Conservation (phyloP, 2,797 vertebrate species). For the Tragopan temminckii region DNA sequence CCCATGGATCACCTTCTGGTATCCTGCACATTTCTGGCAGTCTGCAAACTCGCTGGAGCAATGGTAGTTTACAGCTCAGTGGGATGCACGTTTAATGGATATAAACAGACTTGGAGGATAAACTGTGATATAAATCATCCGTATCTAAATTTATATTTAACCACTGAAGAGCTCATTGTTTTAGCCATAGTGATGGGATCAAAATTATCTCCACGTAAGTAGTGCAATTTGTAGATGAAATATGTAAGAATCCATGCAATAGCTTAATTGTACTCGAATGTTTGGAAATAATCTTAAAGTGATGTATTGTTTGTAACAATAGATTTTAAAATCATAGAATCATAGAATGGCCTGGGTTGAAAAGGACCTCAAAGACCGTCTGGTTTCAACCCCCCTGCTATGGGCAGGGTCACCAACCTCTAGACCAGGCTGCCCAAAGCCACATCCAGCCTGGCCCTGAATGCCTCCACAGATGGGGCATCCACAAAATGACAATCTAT, state of each 20-base stretch:
- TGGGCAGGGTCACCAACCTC: too few relatives aligned
- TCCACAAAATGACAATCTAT: not conserved
- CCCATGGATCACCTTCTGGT: not conserved
- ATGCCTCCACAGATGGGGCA: too few relatives aligned
- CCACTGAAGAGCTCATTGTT: not conserved
- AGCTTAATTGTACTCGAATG: not conserved
- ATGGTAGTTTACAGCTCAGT: not conserved
- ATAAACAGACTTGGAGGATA: not conserved
- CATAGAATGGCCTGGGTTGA: too few relatives aligned
- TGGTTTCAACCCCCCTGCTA: too few relatives aligned
- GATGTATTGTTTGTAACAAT: not conserved
- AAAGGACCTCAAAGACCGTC: too few relatives aligned
- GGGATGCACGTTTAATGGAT: not conserved
- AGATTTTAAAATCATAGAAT: too few relatives aligned
- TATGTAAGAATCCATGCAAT: not conserved
- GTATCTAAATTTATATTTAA: not conserved
- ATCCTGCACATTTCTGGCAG: not conserved
- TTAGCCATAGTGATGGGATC: not conserved
- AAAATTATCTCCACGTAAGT: not conserved
- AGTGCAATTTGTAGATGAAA: not conserved
- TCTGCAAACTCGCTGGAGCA: not conserved
- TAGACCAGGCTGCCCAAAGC: too few relatives aligned
- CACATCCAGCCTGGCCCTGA: too few relatives aligned
- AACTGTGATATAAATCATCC: not conserved
- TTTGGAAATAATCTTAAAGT: not conserved